Percentiles rank a stretch among this genome's conserved stretches.
phyloP scores from a whole-genome alignment of 1,140 invertebrate species.

The Drosophila varians region DNA sequence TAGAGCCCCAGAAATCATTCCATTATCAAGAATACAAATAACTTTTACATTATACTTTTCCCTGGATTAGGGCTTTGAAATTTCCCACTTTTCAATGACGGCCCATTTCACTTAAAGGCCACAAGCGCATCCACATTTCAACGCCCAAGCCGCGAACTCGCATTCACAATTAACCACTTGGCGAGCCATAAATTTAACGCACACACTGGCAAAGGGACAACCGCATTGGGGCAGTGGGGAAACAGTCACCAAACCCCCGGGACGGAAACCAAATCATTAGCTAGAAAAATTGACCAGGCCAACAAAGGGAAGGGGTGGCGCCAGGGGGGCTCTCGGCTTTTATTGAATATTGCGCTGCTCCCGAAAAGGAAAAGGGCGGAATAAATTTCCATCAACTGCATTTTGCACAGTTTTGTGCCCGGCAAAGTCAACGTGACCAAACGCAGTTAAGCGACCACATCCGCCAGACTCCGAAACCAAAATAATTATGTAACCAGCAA shows the following conservation, averaged over 20 bases:
- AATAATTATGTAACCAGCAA: constrained; percentile 69
- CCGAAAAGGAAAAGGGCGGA: constrained; percentile 27
- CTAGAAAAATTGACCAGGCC: constrained; percentile 73
- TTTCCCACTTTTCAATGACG: constrained; percentile 28
- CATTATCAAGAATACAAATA: too few relatives aligned
- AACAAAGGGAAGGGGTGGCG: background rate
- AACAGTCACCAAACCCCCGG: constrained; percentile 25
- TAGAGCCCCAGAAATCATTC: too few relatives aligned
- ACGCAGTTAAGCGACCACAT: constrained; percentile 74
- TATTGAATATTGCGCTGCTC: constrained; percentile 46
- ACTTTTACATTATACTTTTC: too few relatives aligned
- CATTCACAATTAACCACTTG: constrained; percentile 79
- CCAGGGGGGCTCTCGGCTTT: constrained; percentile 2
- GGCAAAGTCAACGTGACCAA: constrained; percentile 42
- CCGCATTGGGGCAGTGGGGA: constrained; percentile 26
- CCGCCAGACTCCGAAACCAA: constrained; percentile 37
- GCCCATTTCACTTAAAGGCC: constrained; percentile 43
- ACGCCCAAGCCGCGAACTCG: constrained; percentile 47
- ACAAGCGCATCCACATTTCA: constrained; percentile 53
- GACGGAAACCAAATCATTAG: constrained; percentile 75
- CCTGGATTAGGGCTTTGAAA: background rate
- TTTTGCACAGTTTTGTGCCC: constrained; percentile 22
- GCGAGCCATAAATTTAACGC: constrained; percentile 75
- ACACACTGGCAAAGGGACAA: constrained; percentile 39
- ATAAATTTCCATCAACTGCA: constrained; percentile 65